Percentiles rank a stretch among this genome's conserved stretches.
Evolutionary conservation across 1,140 invertebrate genomes (phyloP).

Genomic region (Trichoplusia ni): DNA sequence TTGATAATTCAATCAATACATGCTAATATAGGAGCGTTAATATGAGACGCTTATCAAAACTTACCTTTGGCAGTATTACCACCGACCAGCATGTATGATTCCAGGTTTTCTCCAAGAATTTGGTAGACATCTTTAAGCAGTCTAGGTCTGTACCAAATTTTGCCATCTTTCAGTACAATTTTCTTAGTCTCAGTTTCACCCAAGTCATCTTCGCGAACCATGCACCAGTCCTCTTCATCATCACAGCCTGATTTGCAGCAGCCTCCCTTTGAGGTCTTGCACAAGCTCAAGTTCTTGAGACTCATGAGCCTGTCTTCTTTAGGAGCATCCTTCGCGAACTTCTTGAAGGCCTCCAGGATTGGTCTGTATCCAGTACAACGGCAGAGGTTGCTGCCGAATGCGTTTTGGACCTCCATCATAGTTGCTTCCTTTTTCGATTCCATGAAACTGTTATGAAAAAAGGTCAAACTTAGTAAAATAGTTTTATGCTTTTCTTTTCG

Average conservation of each 20-base stretch:
- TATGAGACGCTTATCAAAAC: background rate
- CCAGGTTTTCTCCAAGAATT: slow-evolving; percentile 63
- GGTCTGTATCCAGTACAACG: too few species aligned
- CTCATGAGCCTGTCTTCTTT: too few species aligned
- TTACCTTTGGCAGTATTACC: slow-evolving; percentile 80
- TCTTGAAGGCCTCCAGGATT: too few species aligned
- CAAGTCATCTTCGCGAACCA: slow-evolving; percentile 36
- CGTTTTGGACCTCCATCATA: too few species aligned
- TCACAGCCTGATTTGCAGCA: slow-evolving; percentile 9
- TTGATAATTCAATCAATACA: background rate
- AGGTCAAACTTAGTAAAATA: too few species aligned
- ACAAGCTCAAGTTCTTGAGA: too few species aligned
- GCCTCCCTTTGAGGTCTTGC: background rate
- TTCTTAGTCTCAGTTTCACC: slow-evolving; percentile 48
- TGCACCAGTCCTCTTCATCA: slow-evolving; percentile 32
- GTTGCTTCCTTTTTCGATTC: too few species aligned
- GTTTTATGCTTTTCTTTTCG: too few species aligned
- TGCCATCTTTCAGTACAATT: slow-evolving; percentile 51
- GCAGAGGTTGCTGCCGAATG: too few species aligned
- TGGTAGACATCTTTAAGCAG: slow-evolving; percentile 73
- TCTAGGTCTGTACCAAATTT: too few species aligned
- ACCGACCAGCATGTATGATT: slow-evolving; percentile 81
- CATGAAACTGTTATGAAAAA: too few species aligned
- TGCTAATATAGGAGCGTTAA: background rate
- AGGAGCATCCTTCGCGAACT: too few species aligned